Evolutionary conservation across 2,888 invertebrate genomes (phyloP), one percentile per base, ranked within the genome.

Genomic region (Leptothorax acervorum): DNA sequence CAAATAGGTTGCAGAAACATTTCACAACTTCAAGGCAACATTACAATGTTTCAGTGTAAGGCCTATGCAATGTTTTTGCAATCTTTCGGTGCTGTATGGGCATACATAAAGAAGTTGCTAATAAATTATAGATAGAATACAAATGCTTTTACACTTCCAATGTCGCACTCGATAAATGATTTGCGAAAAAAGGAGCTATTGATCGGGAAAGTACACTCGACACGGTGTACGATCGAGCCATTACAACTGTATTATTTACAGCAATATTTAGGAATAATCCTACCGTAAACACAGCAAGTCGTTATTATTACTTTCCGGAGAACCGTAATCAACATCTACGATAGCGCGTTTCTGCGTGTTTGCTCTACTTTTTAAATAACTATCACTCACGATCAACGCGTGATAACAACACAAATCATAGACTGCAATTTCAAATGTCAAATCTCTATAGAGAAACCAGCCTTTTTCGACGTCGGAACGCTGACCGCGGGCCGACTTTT

Each of bases 381-480:
- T 18, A 39, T 73, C 60, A 48, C 45, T n/a, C 45, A 55, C 55
- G 55, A 78, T 78, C 78, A 45, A 70, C 12, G 35, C 57, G 28
- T 35, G 73, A 79, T 73, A 73, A 79, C 57, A 35, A 71, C 53
- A 68, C n/a, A 55, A 78, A 78, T 78, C 78, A 60, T 23, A 71
- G 57, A 28, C 35, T 48, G 60, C 60, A 60, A 39, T 79, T 48
- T 9, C 60, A 73, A 73, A 73, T 12, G 28, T 60, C 79, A 48
- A 73, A 48, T 48, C 18, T 11, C 23, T 9, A 70, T 28, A 18
- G 42, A 28, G 23, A 42, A 55, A 51, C 51, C 39, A 12, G 55
- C 23, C 55, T 70, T 70, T 55, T 70, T 78, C 23, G 42, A 1
- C 23, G 18, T 18, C 18, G 5, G 12, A 51, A 8, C 68, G 39